A percentile compares a stretch with the other conserved stretches of the same genome.
Evolutionary conservation across 2,113 vertebrate species (phyloP).

Genomic region (Lophotis ruficrista): DNA sequence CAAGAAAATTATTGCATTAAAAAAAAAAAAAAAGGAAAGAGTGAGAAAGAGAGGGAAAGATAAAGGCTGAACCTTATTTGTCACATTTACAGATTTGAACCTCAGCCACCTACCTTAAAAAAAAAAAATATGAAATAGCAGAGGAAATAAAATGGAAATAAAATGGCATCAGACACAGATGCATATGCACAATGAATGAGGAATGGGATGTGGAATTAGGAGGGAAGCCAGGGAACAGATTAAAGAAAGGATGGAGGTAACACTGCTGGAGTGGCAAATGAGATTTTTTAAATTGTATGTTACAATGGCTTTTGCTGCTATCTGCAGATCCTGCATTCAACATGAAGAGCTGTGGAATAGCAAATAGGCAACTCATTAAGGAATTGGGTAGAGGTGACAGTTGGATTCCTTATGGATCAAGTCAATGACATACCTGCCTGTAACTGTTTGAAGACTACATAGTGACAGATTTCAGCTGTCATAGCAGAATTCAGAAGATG

Average conservation of each 20-base stretch:
- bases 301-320: conserved; percentile 22
- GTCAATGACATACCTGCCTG: not conserved
- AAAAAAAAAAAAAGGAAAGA: not conserved
- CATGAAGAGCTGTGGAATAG: not conserved
- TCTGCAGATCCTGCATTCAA: conserved; percentile 22
- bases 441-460: conserved; percentile 40
- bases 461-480: conserved; percentile 32
- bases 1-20: not conserved
- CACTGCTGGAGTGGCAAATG: not conserved
- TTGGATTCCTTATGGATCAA: conserved; percentile 29
- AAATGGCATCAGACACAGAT: conserved; percentile 1
- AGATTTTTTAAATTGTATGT: not conserved
- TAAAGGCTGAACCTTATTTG: not conserved
- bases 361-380: conserved; percentile 59
- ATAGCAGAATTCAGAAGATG: conserved; percentile 21
- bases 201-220: not conserved
- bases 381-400: conserved; percentile 21
- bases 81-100: not conserved
- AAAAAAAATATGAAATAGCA: not conserved
- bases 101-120: not conserved
- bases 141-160: conserved; percentile 33
- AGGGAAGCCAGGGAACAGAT: not conserved
- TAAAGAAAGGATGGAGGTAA: not conserved
- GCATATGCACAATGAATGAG: not conserved
- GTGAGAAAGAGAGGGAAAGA: not conserved